A percentile compares a stretch with the other conserved stretches of the same genome.
Evolutionary conservation across 2,113 vertebrate genomes (phyloP).

Genomic region (Paralichthys olivaceus): DNA sequence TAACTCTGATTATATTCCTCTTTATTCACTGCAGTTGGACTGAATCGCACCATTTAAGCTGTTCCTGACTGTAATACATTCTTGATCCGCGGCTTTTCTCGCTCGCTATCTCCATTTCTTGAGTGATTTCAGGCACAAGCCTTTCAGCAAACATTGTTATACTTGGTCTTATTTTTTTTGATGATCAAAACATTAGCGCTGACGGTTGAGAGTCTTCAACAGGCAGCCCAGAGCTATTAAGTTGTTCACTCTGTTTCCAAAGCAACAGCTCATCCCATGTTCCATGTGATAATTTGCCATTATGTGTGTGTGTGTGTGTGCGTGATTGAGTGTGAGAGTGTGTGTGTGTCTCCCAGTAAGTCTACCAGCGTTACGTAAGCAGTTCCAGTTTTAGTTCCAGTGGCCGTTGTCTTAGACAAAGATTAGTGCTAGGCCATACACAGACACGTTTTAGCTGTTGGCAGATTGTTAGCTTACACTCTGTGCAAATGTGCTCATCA

Average conservation of each 20-base stretch:
- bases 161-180: slow-evolving; percentile 53
- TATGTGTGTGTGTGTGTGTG: slow-evolving; percentile 13
- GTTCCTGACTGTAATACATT: slow-evolving; percentile 65
- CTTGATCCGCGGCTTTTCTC: slow-evolving; percentile 61
- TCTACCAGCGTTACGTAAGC: slow-evolving; percentile 70
- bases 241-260: slow-evolving; percentile 61
- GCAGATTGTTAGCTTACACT: slow-evolving; percentile 78
- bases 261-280: slow-evolving; percentile 69
- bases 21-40: slow-evolving; percentile 63
- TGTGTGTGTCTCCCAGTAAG: slow-evolving; percentile 57
- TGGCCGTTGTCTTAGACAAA: slow-evolving; percentile 68
- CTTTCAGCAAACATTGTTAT: slow-evolving; percentile 61
- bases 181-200: slow-evolving; percentile 60
- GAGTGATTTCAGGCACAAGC: slow-evolving; percentile 59
- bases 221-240: slow-evolving; percentile 53
- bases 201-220: slow-evolving; percentile 51
- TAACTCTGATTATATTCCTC: slow-evolving; percentile 69
- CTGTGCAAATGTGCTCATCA: slow-evolving; percentile 83
- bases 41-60: slow-evolving; percentile 63
- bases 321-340: slow-evolving; percentile 31
- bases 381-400: slow-evolving; percentile 65
- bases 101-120: slow-evolving; percentile 40
- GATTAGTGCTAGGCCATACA: slow-evolving; percentile 69
- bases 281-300: slow-evolving; percentile 70
- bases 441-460: slow-evolving; percentile 76